These are phyloP conservation scores for Chloroclystis v-ata DNA, from an alignment of 2,888 invertebrate species.

Conservation along the genomic window DNA sequence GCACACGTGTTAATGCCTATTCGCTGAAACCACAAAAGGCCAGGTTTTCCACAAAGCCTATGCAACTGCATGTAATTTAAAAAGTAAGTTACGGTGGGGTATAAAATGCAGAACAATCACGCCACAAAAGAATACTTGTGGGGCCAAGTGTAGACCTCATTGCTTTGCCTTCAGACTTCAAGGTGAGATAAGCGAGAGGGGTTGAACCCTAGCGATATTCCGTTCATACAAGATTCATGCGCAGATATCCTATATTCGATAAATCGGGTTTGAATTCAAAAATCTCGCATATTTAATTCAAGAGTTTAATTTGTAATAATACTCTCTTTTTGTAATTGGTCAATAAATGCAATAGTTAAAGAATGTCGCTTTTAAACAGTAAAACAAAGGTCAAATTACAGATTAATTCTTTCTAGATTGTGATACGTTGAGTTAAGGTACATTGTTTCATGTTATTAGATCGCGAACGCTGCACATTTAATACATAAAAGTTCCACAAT, in stretches of 20 bases:
- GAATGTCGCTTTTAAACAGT: too few species aligned
- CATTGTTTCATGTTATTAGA: too few species aligned
- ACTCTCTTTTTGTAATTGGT: too few species aligned
- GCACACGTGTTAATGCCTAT: constrained; percentile 3
- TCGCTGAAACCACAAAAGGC: constrained; percentile 6
- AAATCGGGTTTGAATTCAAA: too few species aligned
- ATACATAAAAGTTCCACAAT: too few species aligned
- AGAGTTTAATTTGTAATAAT: too few species aligned
- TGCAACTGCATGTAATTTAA: constrained; percentile 18
- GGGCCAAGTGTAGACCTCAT: constrained; percentile 20
- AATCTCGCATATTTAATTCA: too few species aligned
- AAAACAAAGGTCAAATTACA: too few species aligned
- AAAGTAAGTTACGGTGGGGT: constrained; percentile 25
- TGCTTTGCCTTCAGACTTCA: constrained; percentile 20
- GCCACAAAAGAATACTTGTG: constrained; percentile 22
- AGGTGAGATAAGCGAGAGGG: constrained; percentile 23
- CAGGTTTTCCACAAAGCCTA: constrained; percentile 24
- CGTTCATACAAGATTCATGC: not conserved
- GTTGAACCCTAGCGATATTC: not conserved
- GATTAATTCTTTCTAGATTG: too few species aligned
- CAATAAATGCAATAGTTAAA: too few species aligned
- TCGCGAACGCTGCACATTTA: too few species aligned
- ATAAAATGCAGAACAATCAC: constrained; percentile 32
- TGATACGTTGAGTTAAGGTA: too few species aligned
- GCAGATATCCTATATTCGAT: not conserved